These are phyloP conservation scores for Brachycybe producta DNA, from an alignment of 2,888 invertebrate genomes.

Conservation along the genomic window DNA sequence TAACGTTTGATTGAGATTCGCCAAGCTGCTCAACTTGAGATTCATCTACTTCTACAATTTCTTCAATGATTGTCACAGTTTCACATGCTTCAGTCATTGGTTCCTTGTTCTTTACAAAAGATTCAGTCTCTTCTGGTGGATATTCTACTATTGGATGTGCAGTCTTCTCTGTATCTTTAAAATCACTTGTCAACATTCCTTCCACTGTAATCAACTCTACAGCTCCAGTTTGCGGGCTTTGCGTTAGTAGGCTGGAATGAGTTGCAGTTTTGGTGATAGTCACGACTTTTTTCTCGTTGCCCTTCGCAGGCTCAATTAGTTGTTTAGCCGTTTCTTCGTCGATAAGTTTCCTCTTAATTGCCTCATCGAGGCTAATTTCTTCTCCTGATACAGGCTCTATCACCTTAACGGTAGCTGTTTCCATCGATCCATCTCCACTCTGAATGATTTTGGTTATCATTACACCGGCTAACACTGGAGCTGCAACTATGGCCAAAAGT, in stretches of 20 bases:
- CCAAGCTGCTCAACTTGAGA: background rate
- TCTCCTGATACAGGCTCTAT: constrained; percentile 45
- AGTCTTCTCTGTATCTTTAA: no score
- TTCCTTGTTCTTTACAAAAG: no score
- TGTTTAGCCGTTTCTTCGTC: constrained; percentile 52
- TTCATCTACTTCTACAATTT: background rate
- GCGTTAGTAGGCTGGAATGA: no score
- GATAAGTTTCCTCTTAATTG: constrained; percentile 75
- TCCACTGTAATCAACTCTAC: no score
- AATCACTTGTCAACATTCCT: no score
- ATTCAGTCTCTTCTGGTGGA: no score
- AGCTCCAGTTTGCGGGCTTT: no score
- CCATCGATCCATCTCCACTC: background rate
- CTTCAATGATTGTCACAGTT: background rate
- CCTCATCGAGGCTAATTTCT: constrained; percentile 72
- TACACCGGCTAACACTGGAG: constrained; percentile 77
- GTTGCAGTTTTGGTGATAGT: no score
- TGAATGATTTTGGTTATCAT: constrained; percentile 40
- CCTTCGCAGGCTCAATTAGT: constrained; percentile 20
- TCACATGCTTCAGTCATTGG: constrained; percentile 16
- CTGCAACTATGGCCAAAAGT: constrained; percentile 69
- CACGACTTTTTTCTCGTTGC: constrained; percentile 24
- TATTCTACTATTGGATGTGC: no score
- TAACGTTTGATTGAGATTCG: background rate
- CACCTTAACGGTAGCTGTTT: constrained; percentile 13